Evolutionary conservation across 2,797 vertebrate species (phyloP), one percentile per base, ranked within the genome.

Genomic region (Botia almorhae): DNA sequence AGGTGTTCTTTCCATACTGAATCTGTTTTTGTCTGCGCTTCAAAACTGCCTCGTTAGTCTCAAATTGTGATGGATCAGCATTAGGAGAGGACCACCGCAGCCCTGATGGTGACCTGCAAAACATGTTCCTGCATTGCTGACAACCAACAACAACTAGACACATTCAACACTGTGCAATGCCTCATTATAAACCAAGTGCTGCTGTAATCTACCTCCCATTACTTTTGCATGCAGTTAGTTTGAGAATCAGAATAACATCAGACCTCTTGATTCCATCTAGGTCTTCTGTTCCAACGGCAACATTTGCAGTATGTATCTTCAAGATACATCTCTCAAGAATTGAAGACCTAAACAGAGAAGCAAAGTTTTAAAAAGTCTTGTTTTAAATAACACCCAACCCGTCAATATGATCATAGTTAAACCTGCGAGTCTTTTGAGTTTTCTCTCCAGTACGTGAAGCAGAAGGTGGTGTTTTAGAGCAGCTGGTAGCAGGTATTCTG

Each of bases 1-100:
- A 90, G 11, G 94, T 95, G 89, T 94, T 90, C 85, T 96, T 96
- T 11, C 95, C 95, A 21, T 96, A 96, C 86, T 95, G 93, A 87
- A 95, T 95, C 89, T 96, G 95, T 81, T 96, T 96, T 88, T 96
- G 94, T 43, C 93, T 80, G 21, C 93, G 88, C 82, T 92, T 94
- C 82, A 96, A 88, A 56, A 96, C 91, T 0, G 83, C 90, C 2
- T 93, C 89, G 51, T 96, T 95, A 51, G 91, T 95, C 87, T 96
- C 94, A 0, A 88, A 89, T 79, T 93, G 93, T 78, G 84, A 83
- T 0, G 88, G 87, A 78, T 92, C 92, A 14, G 4, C 55, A 60
- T n/a, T 4, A 58, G 21, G 4, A 43, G 23, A 71, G 53, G 55
- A 71, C 72, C 84, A 83, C 36, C 74, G 69, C 3, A 61, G 23